phyloP scores from a whole-genome alignment of 2,113 vertebrate genomes.

The Prunella fulvescens region DNA sequence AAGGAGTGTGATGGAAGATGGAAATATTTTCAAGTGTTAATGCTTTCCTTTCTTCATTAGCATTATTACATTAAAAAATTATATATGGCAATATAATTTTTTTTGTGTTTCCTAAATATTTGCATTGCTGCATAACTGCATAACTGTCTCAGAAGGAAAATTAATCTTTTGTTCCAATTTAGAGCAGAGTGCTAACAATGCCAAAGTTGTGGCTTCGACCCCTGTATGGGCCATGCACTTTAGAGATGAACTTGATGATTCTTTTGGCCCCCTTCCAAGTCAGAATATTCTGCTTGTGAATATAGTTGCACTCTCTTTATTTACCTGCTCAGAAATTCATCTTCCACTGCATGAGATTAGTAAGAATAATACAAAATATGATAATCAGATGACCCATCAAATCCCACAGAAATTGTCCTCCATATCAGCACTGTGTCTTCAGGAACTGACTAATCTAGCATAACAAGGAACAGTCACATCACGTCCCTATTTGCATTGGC shows the following conservation, averaged over 20 bases:
- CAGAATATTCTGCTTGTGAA: neutral
- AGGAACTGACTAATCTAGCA: neutral
- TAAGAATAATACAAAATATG: conserved; percentile 16
- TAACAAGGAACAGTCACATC: conserved; percentile 21
- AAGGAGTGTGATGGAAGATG: neutral
- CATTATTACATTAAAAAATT: neutral
- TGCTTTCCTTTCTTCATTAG: neutral
- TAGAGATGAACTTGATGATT: neutral
- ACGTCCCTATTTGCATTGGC: neutral
- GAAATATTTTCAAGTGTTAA: neutral
- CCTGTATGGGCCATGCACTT: neutral
- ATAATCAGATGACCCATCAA: conserved; percentile 34
- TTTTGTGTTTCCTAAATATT: neutral
- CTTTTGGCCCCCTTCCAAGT: no score
- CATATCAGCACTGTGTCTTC: neutral
- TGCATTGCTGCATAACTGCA: neutral
- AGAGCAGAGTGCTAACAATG: neutral
- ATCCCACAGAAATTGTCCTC: neutral
- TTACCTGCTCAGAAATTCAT: neutral
- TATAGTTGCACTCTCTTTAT: neutral
- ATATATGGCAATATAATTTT: neutral
- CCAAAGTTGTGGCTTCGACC: neutral
- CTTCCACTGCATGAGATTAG: neutral
- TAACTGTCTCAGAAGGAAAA: neutral
- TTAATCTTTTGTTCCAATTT: neutral